Evolutionary conservation across 2,888 invertebrate species (phyloP), one percentile per base, ranked within the genome.

Genomic region (Erebia aethiops): DNA sequence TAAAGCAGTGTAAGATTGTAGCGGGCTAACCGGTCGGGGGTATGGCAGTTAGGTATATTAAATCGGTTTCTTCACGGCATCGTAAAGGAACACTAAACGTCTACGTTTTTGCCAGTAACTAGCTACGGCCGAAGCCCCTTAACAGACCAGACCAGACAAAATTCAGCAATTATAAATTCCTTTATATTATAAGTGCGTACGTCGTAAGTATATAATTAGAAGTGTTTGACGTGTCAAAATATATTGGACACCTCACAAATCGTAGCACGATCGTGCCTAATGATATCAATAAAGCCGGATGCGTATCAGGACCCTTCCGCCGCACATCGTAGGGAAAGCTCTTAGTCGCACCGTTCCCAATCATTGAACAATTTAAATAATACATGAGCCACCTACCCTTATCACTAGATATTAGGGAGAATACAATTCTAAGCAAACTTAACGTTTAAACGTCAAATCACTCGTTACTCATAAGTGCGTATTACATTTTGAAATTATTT

Each of bases 281-380:
- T 62, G 62, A 49, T 46, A 46, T 13, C 11, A 46, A 13, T 46
- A 46, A 13, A 62, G 62, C 21, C 62, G 62, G 46, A 21, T 49
- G 49, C 49, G 46, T 49, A 62, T 49, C 46, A 21, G 14, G 8
- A 14, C 61, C 61, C 46, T 62, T 62, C 61, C 61, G 61, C 21
- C 43, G 46, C 61, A 46, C 13, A 9, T n/a, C 41, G 11, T 11
- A 16, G 60, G 60, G 11, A 61, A 10, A 14, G 35, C 60, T 16
- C 16, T 41, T 11, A 60, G 62, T 49, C 62, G 46, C 68, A 70
- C 78, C 75, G 75, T 74, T 74, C 79, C 79, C 79, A 82, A 86
- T 86, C 86, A 86, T 84, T 85, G 84, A 84, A 81, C 85, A 81
- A 85, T 87, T 87, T 90, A 88, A 89, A 89, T 90, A 88, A 89